phyloP scores from a whole-genome alignment of 2,113 vertebrate species.

The Eclectus roratus region DNA sequence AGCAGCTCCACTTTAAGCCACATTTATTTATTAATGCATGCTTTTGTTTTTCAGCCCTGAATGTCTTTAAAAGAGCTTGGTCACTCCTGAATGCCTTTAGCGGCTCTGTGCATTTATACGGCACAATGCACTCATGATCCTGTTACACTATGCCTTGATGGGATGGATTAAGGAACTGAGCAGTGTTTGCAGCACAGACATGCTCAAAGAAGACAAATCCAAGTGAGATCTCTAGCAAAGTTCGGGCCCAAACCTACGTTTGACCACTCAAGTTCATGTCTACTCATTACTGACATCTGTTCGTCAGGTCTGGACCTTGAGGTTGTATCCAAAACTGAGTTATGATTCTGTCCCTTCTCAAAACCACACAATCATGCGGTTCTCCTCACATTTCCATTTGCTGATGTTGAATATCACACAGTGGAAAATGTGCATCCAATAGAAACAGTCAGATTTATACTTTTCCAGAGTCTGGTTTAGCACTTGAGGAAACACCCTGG shows the following conservation, averaged over 20 bases:
- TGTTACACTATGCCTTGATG: neutral
- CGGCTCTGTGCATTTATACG: neutral
- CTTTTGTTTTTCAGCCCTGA: neutral
- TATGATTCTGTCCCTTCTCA: neutral
- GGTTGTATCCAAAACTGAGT: neutral
- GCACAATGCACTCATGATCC: neutral
- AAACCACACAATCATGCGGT: neutral
- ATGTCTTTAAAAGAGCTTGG: constrained; percentile 12
- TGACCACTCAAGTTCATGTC: neutral
- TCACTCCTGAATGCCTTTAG: neutral
- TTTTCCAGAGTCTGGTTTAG: neutral
- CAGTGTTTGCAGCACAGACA: neutral
- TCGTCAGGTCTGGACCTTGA: neutral
- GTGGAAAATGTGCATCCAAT: neutral
- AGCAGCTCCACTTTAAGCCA: neutral
- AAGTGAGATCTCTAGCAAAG: neutral
- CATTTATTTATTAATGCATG: constrained; percentile 9
- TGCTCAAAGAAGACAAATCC: neutral
- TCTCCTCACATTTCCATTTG: neutral
- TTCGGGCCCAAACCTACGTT: neutral
- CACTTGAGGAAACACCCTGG: neutral
- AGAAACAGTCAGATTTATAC: neutral
- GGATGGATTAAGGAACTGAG: neutral
- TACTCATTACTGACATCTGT: neutral
- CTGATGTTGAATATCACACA: neutral